Percentiles rank a stretch among this genome's conserved stretches.
Evolutionary conservation across 2,797 vertebrate species (phyloP).

Genomic region (Cygnus olor): DNA sequence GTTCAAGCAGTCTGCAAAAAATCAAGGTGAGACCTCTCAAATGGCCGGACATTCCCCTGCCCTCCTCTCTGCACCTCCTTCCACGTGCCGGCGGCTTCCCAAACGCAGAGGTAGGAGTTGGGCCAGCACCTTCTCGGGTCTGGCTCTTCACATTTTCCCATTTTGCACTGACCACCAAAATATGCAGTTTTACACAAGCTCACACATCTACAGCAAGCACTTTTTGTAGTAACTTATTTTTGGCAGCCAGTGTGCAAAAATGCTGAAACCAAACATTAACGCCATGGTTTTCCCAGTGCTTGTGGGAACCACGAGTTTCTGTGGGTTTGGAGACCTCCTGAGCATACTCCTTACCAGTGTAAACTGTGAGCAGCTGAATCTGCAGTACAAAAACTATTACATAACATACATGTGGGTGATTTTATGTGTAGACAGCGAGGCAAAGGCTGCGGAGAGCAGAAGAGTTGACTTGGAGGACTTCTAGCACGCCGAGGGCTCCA

Average conservation of each 20-base stretch:
- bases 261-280: neutral
- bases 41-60: neutral
- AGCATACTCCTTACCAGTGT: neutral
- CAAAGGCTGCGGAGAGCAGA: rapidly evolving
- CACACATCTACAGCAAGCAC: neutral
- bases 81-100: rapidly evolving
- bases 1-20: neutral
- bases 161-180: neutral
- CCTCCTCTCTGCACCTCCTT: neutral
- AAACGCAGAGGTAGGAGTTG: neutral
- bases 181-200: neutral
- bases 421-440: neutral
- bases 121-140: neutral
- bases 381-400: neutral
- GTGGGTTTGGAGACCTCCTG: rapidly evolving
- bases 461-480: neutral
- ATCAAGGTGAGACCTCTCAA: neutral
- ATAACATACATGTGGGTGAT: neutral
- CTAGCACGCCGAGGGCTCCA: neutral
- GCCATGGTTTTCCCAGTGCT: neutral
- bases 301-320: neutral
- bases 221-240: neutral
- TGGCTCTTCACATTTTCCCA: neutral
- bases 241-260: neutral
- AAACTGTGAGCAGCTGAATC: neutral